Evolutionary conservation across 2,888 invertebrate genomes (phyloP).

Genomic region (Trissolcus brochymenae): DNA sequence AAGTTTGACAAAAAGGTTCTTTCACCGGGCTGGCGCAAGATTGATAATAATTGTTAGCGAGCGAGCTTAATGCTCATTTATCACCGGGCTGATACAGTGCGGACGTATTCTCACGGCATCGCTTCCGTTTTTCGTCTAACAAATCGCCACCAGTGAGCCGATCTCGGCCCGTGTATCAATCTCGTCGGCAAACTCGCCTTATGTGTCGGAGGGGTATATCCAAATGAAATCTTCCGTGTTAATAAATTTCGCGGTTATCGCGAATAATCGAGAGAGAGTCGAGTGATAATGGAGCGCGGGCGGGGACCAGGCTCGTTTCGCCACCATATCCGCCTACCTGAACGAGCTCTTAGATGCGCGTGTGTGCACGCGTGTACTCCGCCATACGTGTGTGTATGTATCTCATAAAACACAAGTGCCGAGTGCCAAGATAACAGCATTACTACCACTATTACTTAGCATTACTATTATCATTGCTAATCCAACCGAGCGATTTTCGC

Average conservation of each 20-base stretch:
- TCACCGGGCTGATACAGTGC: constrained; percentile 51
- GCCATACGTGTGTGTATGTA: constrained; percentile 38
- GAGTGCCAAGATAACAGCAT: constrained; percentile 62
- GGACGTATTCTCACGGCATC: constrained; percentile 56
- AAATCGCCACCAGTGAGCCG: constrained; percentile 46
- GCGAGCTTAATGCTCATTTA: constrained; percentile 36
- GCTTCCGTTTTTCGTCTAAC: constrained; percentile 61
- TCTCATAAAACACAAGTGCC: constrained; percentile 64
- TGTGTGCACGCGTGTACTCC: constrained; percentile 35
- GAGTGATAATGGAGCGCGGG: constrained; percentile 62
- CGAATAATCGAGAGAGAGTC: constrained; percentile 68
- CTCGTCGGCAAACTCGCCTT: background rate
- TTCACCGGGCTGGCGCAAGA: constrained; percentile 8
- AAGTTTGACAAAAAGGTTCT: background rate
- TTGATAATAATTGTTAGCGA: constrained; percentile 27
- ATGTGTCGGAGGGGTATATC: constrained; percentile 57
- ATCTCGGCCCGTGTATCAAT: constrained; percentile 32
- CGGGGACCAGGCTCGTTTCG: constrained; percentile 53
- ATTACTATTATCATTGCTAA: constrained; percentile 58
- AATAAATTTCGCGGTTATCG: constrained; percentile 70
- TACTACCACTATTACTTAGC: constrained; percentile 58
- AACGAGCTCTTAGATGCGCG: constrained; percentile 55
- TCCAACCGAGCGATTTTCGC: constrained; percentile 49
- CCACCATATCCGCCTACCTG: constrained; percentile 58
- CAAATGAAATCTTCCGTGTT: constrained; percentile 67